Base-by-base conservation (phyloP, 2,888 invertebrate genomes). In the Eledona agricola region DNA sequence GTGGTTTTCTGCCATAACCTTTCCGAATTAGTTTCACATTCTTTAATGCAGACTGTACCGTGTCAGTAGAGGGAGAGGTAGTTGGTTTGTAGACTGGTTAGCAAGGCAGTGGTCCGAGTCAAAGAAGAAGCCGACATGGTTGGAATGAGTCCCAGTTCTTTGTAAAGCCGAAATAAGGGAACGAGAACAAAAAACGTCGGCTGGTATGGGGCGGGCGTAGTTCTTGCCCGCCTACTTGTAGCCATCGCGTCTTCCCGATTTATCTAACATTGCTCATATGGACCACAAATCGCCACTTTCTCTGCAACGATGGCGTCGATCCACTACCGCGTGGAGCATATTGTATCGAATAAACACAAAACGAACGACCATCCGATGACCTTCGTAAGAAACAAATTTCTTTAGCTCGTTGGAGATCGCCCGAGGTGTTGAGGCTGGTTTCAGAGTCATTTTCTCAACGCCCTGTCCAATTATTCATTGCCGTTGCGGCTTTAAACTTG, bases 161-260 rank as follows among this genome's bases (percentile, higher is more conserved):
- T 71, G 68, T 70, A 63, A 58, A 61, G 66, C 72, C 70, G 70
- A 72, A 72, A 72, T 72, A 70, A 67, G 66, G 68, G 69, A 70
- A 70, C 65, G 64, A 66, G 64, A 64, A 65, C 65, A 65, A 67
- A 69, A 69, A 72, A 71, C 63, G 62, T 57, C 55, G 47, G 58
- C 57, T 46, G 56, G 49, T 54, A 60, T 63, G 69, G 70, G 72
- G 67, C 71, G 72, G 71, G 65, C 67, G 60, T 60, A 63, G 58
- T 55, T 56, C 61, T 59, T 61, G 67, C 66, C 69, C 72, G 70
- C 70, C 72, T 68, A 70, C 68, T 57, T 51, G 40, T 51, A 26
- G 51, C 51, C 51, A 51, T 51, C 51, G 37, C 51, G 25, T 42
- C 43, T 42, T 43, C 43, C 46, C 25, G 46, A 46, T 46, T 40